Percentiles rank a stretch among this genome's conserved stretches.
These are phyloP conservation scores for Cotesia vestalis DNA, from an alignment of 1,140 invertebrate genomes.

Conservation along the genomic window DNA sequence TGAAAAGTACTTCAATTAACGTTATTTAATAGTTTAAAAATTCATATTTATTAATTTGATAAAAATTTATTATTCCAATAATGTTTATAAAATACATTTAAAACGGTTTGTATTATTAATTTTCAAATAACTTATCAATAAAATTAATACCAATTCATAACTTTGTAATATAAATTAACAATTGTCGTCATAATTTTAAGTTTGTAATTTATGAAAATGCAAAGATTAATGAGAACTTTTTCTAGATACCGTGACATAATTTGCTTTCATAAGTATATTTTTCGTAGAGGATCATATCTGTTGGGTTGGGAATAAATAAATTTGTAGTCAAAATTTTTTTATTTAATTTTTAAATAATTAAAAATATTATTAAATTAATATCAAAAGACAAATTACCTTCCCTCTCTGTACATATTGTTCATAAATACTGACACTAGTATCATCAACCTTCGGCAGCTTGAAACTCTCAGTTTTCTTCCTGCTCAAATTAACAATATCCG, in stretches of 20 bases:
- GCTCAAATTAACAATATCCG: slow-evolving; percentile 66
- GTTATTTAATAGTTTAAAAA: too few species aligned
- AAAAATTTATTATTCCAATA: too few species aligned
- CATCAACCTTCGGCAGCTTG: slow-evolving; percentile 71
- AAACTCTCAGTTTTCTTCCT: slow-evolving; percentile 42
- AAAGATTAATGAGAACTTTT: background rate
- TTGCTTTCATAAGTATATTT: slow-evolving; percentile 54
- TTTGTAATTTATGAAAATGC: too few species aligned
- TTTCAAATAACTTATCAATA: too few species aligned
- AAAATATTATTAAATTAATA: slow-evolving; percentile 24
- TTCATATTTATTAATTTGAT: too few species aligned
- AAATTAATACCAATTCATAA: too few species aligned
- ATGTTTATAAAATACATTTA: too few species aligned
- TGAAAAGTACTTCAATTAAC: too few species aligned
- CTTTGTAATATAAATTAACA: too few species aligned
- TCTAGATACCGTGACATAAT: slow-evolving; percentile 40
- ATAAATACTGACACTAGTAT: slow-evolving; percentile 73
- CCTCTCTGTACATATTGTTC: slow-evolving; percentile 70
- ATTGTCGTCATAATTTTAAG: too few species aligned
- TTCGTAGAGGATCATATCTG: slow-evolving; percentile 62
- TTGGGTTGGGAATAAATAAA: slow-evolving; percentile 52
- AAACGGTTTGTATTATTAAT: too few species aligned
- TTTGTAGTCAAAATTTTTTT: background rate
- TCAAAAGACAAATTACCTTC: slow-evolving; percentile 41
- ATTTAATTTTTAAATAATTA: background rate